Percentiles rank a stretch among this genome's conserved stretches.
Conservation (phyloP, 1,140 invertebrate species). For the Tetraneura akinire region DNA sequence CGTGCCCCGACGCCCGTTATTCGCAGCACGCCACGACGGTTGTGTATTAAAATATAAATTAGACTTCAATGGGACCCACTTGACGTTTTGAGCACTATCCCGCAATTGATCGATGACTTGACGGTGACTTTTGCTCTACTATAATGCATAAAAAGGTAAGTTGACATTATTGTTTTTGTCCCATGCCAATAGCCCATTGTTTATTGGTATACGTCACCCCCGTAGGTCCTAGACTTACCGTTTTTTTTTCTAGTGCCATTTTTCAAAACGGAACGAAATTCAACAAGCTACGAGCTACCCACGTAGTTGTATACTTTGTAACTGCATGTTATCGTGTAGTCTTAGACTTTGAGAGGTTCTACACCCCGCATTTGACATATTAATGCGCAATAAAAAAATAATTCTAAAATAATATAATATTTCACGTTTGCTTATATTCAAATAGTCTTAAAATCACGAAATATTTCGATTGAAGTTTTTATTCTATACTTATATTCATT, state of each 20-base stretch:
- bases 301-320: neutral
- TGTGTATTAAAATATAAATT: conserved; percentile 31
- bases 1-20: conserved; percentile 37
- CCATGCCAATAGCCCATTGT: neutral
- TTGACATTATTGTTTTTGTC: conserved; percentile 28
- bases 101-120: conserved; percentile 44
- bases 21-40: neutral
- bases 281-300: conserved; percentile 19
- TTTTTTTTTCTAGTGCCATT: conserved; percentile 15
- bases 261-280: neutral
- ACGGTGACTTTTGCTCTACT: conserved; percentile 33
- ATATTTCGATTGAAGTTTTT: no score
- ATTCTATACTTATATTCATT: no score
- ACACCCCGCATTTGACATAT: no score
- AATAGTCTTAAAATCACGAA: no score
- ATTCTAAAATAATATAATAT: no score
- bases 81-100: conserved; percentile 10
- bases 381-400: no score
- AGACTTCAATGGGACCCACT: conserved; percentile 27
- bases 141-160: neutral
- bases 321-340: neutral
- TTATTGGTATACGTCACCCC: conserved; percentile 11
- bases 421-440: no score
- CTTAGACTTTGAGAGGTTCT: neutral
- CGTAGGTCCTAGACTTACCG: neutral